phyloP scores from a whole-genome alignment of 2,888 invertebrate species.

The Nasonia oneida region DNA sequence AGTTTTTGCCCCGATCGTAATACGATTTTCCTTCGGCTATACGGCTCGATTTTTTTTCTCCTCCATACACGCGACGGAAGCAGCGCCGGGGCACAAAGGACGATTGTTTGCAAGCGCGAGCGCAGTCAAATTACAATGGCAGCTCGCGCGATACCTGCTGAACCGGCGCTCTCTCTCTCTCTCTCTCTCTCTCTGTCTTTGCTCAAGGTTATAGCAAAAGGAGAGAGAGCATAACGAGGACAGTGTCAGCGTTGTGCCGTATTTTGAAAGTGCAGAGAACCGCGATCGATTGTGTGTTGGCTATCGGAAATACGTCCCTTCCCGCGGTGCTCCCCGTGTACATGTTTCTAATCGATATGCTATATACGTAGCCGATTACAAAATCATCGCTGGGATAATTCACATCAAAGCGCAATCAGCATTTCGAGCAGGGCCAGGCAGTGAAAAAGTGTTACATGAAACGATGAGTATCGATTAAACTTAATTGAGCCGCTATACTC shows the following conservation, averaged over 20 bases:
- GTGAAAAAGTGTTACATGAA: slow-evolving; percentile 35
- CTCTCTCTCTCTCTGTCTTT: background rate
- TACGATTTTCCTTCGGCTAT: slow-evolving; percentile 41
- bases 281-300: too few species aligned
- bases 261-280: too few species aligned
- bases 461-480: slow-evolving; percentile 48
- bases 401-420: slow-evolving; percentile 46
- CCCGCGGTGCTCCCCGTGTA: background rate
- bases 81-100: background rate
- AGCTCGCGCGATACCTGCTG: background rate
- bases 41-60: background rate
- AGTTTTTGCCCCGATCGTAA: slow-evolving; percentile 24
- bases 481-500: too few species aligned
- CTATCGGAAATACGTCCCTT: background rate
- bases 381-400: slow-evolving; percentile 36
- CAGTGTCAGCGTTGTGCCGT: background rate
- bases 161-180: background rate
- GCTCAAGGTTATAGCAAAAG: slow-evolving; percentile 9
- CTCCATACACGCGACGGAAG: background rate
- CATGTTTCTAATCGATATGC: background rate
- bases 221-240: background rate
- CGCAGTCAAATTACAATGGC: slow-evolving; percentile 8
- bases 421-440: slow-evolving; percentile 34
- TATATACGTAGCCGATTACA: slow-evolving; percentile 16
- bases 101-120: background rate